phyloP scores from a whole-genome alignment of 2,113 vertebrate genomes.

The Lepus timidus region DNA sequence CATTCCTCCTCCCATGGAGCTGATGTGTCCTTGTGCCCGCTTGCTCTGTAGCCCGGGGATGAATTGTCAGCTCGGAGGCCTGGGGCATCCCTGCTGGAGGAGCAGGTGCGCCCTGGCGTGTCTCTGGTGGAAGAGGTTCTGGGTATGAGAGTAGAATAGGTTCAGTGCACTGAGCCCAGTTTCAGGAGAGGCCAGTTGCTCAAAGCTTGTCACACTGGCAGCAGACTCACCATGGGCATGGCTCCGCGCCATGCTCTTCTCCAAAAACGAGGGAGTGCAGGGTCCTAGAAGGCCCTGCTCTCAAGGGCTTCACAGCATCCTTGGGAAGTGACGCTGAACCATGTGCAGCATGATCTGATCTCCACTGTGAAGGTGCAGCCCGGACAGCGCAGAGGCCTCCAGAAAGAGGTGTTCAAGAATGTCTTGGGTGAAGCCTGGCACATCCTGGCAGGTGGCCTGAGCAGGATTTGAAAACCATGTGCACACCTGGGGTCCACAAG shows the following conservation, averaged over 20 bases:
- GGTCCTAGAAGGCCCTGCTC: neutral
- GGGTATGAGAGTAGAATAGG: neutral
- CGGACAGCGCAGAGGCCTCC: neutral
- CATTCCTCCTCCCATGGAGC: neutral
- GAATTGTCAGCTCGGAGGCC: neutral
- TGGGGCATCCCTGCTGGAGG: neutral
- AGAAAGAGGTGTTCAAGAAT: neutral
- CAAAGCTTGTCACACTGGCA: neutral
- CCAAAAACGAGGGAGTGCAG: neutral
- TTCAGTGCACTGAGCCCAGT: neutral
- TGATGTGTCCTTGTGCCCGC: neutral
- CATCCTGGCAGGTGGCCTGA: no score
- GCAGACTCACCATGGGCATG: neutral
- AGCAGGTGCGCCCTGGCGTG: neutral
- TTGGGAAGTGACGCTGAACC: neutral
- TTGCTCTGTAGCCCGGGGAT: fast-evolving
- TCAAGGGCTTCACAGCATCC: neutral
- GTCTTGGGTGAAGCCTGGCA: neutral
- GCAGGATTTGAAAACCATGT: neutral
- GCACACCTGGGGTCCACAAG: neutral
- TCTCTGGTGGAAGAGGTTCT: neutral
- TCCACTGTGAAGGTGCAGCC: neutral
- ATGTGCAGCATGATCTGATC: neutral
- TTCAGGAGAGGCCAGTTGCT: neutral
- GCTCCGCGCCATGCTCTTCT: neutral